Evolutionary conservation across 1,140 invertebrate species (phyloP), one percentile per base, ranked within the genome.

Genomic region (Globodera rostochiensis): DNA sequence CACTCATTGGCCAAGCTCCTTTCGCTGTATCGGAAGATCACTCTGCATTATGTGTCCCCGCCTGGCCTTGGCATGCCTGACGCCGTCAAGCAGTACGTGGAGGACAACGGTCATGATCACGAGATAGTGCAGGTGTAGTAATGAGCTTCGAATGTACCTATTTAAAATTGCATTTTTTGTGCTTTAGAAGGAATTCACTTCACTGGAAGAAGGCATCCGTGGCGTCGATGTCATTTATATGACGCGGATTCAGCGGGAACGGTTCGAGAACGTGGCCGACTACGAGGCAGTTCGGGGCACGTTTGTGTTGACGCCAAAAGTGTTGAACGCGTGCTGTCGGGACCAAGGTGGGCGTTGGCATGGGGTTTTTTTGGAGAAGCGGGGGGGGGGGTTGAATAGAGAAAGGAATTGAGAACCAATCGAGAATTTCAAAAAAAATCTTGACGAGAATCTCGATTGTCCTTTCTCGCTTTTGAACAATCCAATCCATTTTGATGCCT

Each of bases 151-250:
- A 25, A 6, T 50, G 36, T 3, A 3, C 2, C 36, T 1, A 36
- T 36, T 36, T 36, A 80, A 21, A 21, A 21, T 57, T 9, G 0
- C 36, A 80, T 66, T 64, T 49, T 21, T 80, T 19, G 9, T 81
- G 46, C 21, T 45, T 49, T 80, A 95, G 90, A 91, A 92, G 77
- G 92, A 93, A 73, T 94, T 92, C 83, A 88, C 89, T 3, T 92
- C 90, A 21, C 91, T 99, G 67, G 94, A 98, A 90, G 93, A 94
- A 69, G 95, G 94, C 15, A 90, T 99, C 9, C 93, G 93, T 0
- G 95, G 96, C 76, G 97, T 96, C 6, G 97, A 99, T 92, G 96
- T 99, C 19, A 85, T 89, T 80, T 99, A 99, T 86, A 96, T 98
- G 94, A 99, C 97, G 0, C 92, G 97, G 83, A 98, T 99, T 86